These are phyloP conservation scores for Idaea aversata DNA, from an alignment of 2,888 invertebrate species.

Conservation along the genomic window DNA sequence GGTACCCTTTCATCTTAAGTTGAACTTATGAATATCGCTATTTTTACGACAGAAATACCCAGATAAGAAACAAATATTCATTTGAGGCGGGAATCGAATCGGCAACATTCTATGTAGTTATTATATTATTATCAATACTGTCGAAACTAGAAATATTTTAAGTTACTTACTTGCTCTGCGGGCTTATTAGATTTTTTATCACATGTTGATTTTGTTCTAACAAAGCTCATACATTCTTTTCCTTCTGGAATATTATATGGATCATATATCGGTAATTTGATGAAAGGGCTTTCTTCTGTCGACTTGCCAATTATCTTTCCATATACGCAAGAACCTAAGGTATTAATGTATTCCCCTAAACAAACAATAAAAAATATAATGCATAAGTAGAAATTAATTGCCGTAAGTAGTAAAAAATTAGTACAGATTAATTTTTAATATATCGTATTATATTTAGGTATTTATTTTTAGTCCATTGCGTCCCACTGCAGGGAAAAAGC, in stretches of 20 bases:
- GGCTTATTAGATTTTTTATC: slow-evolving; percentile 10
- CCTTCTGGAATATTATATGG: slow-evolving; percentile 16
- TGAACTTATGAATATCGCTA: too few relatives aligned
- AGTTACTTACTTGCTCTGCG: slow-evolving; percentile 1
- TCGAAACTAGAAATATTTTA: background rate
- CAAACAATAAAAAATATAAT: background rate
- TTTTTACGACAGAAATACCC: too few relatives aligned
- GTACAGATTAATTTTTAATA: too few relatives aligned
- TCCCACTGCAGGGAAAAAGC: too few relatives aligned
- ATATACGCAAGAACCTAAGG: background rate
- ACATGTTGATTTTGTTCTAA: slow-evolving; percentile 8
- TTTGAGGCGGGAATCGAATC: too few relatives aligned
- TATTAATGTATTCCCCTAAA: background rate
- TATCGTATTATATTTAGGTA: too few relatives aligned
- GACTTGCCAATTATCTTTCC: background rate
- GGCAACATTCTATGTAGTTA: too few relatives aligned
- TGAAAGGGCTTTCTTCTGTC: slow-evolving; percentile 8
- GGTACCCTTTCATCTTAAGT: too few relatives aligned
- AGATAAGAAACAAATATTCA: too few relatives aligned
- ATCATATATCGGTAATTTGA: slow-evolving; percentile 12
- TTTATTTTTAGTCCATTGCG: too few relatives aligned
- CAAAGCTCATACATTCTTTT: slow-evolving; percentile 15
- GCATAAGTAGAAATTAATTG: background rate
- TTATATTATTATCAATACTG: background rate
- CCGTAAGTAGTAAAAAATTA: too few relatives aligned